phyloP scores from a whole-genome alignment of 2,113 vertebrate genomes.

The Otis tarda region DNA sequence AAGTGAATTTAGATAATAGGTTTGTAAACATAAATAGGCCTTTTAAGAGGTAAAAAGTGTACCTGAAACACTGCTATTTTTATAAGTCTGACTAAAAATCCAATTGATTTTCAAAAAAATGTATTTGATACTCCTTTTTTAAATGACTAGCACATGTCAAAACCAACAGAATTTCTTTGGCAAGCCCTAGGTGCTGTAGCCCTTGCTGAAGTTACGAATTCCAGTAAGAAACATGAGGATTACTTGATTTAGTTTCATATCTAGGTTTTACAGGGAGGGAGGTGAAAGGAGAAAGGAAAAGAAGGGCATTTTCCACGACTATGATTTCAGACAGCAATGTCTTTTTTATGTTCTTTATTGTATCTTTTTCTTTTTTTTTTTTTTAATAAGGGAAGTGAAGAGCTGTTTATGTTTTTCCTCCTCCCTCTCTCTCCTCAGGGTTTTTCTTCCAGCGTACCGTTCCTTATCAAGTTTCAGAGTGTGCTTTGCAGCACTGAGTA shows the following conservation, averaged over 20 bases:
- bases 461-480: slow-evolving; percentile 29
- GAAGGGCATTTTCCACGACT: not conserved
- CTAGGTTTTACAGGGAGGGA: not conserved
- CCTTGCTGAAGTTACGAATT: not conserved
- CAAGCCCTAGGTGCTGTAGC: not conserved
- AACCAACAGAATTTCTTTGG: not conserved
- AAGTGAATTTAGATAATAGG: not conserved
- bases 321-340: not conserved
- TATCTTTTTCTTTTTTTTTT: not conserved
- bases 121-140: not conserved
- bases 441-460: slow-evolving; percentile 27
- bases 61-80: not conserved
- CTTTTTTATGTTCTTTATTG: not conserved
- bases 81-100: not conserved
- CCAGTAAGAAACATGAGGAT: not conserved
- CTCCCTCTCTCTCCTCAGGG: not conserved
- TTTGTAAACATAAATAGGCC: slow-evolving; percentile 27
- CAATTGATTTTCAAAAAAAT: not conserved
- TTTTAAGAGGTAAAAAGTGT: not conserved
- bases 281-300: not conserved
- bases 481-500: slow-evolving; percentile 33
- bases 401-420: slow-evolving; percentile 15
- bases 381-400: not conserved
- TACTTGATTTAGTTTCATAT: slow-evolving; percentile 10
- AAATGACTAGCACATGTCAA: not conserved